Base-by-base conservation (phyloP, 2,113 vertebrate genomes). In the Ochotona princeps region DNA sequence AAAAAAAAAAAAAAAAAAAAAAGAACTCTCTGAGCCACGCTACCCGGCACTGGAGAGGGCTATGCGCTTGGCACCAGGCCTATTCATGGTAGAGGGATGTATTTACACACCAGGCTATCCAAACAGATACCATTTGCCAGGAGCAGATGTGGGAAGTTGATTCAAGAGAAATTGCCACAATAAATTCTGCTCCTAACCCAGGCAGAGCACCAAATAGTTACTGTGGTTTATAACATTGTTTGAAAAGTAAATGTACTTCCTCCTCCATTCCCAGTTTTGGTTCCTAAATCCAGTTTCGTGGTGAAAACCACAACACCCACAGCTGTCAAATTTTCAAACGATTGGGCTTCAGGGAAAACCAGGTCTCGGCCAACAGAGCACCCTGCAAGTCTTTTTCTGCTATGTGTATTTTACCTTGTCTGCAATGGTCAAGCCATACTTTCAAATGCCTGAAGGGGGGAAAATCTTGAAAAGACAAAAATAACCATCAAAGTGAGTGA, bases 71-170 rank as follows among this genome's bases (percentile, higher is more conserved):
- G 85, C 82, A 44, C 81, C 91, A 57, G 75, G 88, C 83, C 93
- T 72, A 57, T 57, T 57, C 83, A 61, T 69, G 85, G 79, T 21
- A 66, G 86, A 91, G 95, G 83, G 67, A 81, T 38, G 49, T 95
- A 92, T 97, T 96, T 94, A 96, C 95, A 89, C 95, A 96, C 91
- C 93, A 96, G 84, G 54, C 91, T 94, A 11, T 25, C 70, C 82
- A 96, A 96, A 97, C 87, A 96, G 89, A 95, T 94, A 90, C 95
- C 97, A 93, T 96, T 97, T 96, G 95, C 95, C 92, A 90, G 70
- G 30, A 90, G 74, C 96, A 97, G 94, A 95, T 96, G 96, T 87
- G 76, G 84, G 78, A 96, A 93, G 95, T 49, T 94, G 94, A 90
- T 67, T 92, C 76, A 89, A 85, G 85, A 94, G 88, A 96, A 93